Percentiles rank a stretch among this genome's conserved stretches.
Conservation (phyloP, 2,797 vertebrate genomes). For the Spinibarbus caldwelli region DNA sequence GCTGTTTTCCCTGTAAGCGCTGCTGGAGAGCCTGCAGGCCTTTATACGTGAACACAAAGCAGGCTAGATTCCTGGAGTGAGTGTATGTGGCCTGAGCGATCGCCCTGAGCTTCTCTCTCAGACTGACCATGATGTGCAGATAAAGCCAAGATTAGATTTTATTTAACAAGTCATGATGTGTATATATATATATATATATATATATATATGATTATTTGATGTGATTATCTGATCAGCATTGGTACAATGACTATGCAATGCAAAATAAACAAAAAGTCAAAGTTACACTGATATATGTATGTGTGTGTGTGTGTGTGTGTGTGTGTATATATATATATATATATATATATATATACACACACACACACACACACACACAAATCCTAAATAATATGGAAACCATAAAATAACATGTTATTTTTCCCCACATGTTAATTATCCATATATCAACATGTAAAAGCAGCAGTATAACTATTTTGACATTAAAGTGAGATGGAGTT, state of each 20-base stretch:
- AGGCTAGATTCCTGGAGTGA: slow-evolving; percentile 91
- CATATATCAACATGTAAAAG: background rate
- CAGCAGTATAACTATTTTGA: background rate
- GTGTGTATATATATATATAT: too few relatives aligned
- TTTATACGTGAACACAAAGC: slow-evolving; percentile 94
- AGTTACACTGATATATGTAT: too few relatives aligned
- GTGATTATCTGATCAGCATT: background rate
- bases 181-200: too few relatives aligned
- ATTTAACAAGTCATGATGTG: background rate
- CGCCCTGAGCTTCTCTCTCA: slow-evolving; percentile 87
- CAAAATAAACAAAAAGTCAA: too few relatives aligned
- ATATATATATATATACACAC: too few relatives aligned
- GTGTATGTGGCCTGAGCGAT: slow-evolving; percentile 89
- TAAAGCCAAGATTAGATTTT: background rate
- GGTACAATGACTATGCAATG: too few relatives aligned
- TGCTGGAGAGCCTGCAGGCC: slow-evolving; percentile 85
- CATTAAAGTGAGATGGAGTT: background rate
- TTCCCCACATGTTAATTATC: too few relatives aligned
- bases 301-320: too few relatives aligned
- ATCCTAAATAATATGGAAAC: too few relatives aligned
- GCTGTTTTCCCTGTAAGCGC: slow-evolving; percentile 82
- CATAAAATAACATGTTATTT: too few relatives aligned
- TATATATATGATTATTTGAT: background rate
- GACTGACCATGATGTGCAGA: slow-evolving; percentile 74
- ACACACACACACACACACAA: too few relatives aligned